Base-by-base conservation (phyloP, 2,888 invertebrate species). In the Ectemnius lituratus region DNA sequence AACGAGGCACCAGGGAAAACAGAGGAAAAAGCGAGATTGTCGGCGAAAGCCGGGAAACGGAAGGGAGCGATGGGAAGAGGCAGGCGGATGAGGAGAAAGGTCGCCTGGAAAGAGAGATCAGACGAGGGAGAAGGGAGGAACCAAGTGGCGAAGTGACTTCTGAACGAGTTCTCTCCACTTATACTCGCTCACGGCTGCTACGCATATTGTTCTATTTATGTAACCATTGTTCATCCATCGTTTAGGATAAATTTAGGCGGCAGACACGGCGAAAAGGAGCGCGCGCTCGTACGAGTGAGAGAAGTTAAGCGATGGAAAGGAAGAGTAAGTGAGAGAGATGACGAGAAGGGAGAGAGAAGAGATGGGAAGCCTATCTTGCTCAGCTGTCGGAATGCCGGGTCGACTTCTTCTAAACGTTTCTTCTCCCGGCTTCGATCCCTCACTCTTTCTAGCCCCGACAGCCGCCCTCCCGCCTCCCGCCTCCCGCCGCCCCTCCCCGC, bases 151-250 rank as follows among this genome's bases (percentile, higher is more conserved):
- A 85, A 82, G 86, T 87, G 87, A 86, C 87, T 88, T 88, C 87
- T 85, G 85, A 86, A 85, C 88, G 84, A 86, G 84, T 87, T 87
- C 81, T 85, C 84, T 84, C 83, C 85, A 82, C 78, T 83, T 81
- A 84, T 37, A 37, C 37, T 8, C 37, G 37, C 37, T 11, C 76
- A 82, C 83, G 84, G 84, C 85, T 82, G 83, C 85, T 84, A 83
- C 86, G 88, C 89, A 90, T 90, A 90, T 90, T 90, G 90, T 90
- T 90, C 90, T 90, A 90, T 90, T 90, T 90, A 88, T 88, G 90
- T 88, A 88, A 87, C 88, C 88, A 90, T 90, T 90, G 90, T 90
- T 90, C 90, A 90, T 90, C 90, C 90, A 90, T 89, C 89, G 89
- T 90, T 89, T 85, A 85, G 86, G 83, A 88, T 89, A 90, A 88